These are phyloP conservation scores for Helleia helle DNA, from an alignment of 2,888 invertebrate genomes.

Conservation along the genomic window DNA sequence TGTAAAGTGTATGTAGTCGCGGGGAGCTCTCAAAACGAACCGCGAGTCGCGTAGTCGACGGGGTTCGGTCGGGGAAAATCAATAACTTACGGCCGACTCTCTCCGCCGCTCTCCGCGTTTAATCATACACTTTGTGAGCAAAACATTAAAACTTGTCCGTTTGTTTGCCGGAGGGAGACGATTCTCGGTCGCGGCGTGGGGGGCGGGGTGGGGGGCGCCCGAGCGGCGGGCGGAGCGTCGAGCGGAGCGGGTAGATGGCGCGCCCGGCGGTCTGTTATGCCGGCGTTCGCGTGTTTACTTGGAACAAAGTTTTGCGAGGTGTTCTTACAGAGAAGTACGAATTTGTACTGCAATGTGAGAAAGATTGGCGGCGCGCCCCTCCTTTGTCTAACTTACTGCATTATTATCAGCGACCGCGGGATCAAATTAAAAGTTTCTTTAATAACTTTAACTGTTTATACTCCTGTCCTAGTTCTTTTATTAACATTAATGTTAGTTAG, in stretches of 20 bases:
- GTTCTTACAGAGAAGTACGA: constrained; percentile 68
- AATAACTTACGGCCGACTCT: constrained; percentile 75
- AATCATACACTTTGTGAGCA: constrained; percentile 75
- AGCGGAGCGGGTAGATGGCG: constrained; percentile 32
- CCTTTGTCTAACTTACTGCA: constrained; percentile 52
- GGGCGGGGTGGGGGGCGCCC: constrained; percentile 21
- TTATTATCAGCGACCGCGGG: constrained; percentile 52
- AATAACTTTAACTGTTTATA: constrained; percentile 43
- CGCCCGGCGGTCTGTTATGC: constrained; percentile 36
- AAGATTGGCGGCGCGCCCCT: constrained; percentile 55
- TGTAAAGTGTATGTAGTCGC: constrained; percentile 38
- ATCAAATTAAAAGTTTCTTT: constrained; percentile 61
- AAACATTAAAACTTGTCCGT: constrained; percentile 75
- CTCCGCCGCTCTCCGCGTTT: constrained; percentile 73
- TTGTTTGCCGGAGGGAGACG: constrained; percentile 67
- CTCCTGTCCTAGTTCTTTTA: constrained; percentile 27
- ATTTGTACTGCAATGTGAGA: constrained; percentile 61
- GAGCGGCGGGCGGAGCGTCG: constrained; percentile 31
- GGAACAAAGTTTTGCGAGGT: constrained; percentile 66
- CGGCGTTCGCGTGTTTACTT: constrained; percentile 60
- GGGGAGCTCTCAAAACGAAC: constrained; percentile 41
- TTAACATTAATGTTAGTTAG: constrained; percentile 3
- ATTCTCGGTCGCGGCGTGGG: constrained; percentile 33
- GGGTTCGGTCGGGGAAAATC: constrained; percentile 72
- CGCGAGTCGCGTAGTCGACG: constrained; percentile 62